phyloP scores from a whole-genome alignment of 2,888 invertebrate genomes.

The Yponomeuta sedellus region DNA sequence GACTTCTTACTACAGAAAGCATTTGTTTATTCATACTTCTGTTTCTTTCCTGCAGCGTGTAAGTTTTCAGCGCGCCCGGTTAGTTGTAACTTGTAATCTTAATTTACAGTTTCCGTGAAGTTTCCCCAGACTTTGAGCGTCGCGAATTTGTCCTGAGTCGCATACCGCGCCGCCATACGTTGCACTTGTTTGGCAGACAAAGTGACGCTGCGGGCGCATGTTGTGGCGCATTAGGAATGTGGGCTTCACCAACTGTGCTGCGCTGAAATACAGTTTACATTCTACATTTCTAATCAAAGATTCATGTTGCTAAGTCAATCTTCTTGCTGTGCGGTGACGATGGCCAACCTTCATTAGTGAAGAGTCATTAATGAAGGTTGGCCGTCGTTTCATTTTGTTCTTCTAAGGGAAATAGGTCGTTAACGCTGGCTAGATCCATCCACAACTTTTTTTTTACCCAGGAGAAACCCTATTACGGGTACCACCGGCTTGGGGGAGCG shows the following conservation, averaged over 20 bases:
- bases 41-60: conserved; percentile 15
- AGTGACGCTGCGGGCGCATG: not conserved
- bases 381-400: too few species aligned
- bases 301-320: too few species aligned
- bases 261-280: not conserved
- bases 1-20: not conserved
- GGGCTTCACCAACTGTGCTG: not conserved
- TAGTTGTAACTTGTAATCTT: conserved; percentile 56
- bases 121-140: conserved; percentile 30
- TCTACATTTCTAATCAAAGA: not conserved
- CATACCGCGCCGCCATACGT: not conserved
- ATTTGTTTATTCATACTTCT: not conserved
- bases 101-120: conserved; percentile 47
- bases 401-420: too few species aligned
- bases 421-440: too few species aligned
- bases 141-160: not conserved
- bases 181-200: conserved; percentile 2
- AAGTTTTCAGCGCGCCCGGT: conserved; percentile 28
- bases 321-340: too few species aligned
- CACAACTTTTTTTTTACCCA: too few species aligned
- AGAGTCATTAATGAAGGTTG: too few species aligned
- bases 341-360: too few species aligned
- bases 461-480: too few species aligned
- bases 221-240: not conserved
- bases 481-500: too few species aligned